phyloP scores from a whole-genome alignment of 2,797 vertebrate genomes.

The Semaprochilodus insignis region DNA sequence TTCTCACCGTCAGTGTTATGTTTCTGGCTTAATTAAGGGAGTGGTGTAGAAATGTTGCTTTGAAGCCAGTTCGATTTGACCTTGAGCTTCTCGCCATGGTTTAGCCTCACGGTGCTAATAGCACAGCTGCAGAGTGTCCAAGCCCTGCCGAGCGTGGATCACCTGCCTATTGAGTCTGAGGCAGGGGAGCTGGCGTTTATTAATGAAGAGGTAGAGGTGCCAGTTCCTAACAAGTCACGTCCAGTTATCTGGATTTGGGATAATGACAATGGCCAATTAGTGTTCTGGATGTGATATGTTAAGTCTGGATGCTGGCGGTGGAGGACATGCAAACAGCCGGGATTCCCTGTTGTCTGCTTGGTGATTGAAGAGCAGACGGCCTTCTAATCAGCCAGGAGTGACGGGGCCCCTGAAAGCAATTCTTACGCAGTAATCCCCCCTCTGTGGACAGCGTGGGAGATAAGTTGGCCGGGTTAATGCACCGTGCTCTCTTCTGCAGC shows the following conservation, averaged over 20 bases:
- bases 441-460: constrained; percentile 63
- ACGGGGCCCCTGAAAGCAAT: constrained; percentile 67
- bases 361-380: constrained; percentile 62
- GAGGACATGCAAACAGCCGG: constrained; percentile 58
- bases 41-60: constrained; percentile 29
- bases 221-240: constrained; percentile 46
- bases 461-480: constrained; percentile 69
- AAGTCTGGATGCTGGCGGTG: constrained; percentile 24
- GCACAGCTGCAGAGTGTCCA: constrained; percentile 35
- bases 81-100: constrained; percentile 48
- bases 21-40: constrained; percentile 60
- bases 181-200: constrained; percentile 33
- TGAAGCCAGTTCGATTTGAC: constrained; percentile 47
- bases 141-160: constrained; percentile 23
- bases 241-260: constrained; percentile 51
- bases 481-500: constrained; percentile 60
- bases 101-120: constrained; percentile 48
- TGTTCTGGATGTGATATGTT: constrained; percentile 11
- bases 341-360: constrained; percentile 64
- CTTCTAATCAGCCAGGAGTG: constrained; percentile 66
- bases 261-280: constrained; percentile 59
- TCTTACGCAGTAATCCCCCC: constrained; percentile 61
- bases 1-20: constrained; percentile 44
- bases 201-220: constrained; percentile 57
- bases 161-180: constrained; percentile 40